Evolutionary conservation across 35 echinoderm and acorn worm genomes (phyloP).

Genomic region (Patiria miniata): DNA sequence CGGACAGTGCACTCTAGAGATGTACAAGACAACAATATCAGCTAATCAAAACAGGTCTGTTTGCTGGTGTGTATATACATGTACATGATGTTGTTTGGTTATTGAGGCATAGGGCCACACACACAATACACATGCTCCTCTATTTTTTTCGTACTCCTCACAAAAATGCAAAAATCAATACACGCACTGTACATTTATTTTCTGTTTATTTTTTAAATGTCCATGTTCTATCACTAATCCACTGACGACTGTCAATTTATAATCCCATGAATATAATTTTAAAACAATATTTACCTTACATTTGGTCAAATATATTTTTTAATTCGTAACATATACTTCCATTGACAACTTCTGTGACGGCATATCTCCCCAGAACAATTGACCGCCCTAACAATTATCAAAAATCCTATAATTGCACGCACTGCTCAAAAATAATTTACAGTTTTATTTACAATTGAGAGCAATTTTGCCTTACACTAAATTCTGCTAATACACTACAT

Average conservation of each 20-base stretch:
- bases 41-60: too few relatives aligned
- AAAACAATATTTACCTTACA: not conserved
- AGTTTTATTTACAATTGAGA: not conserved
- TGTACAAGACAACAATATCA: too few relatives aligned
- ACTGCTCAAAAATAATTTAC: constrained; percentile 26
- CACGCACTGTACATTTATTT: too few relatives aligned
- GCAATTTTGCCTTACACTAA: constrained; percentile 10
- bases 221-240: not conserved
- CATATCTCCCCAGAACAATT: not conserved
- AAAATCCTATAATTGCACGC: constrained; percentile 4
- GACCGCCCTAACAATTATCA: constrained; percentile 1
- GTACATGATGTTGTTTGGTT: too few relatives aligned
- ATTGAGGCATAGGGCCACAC: too few relatives aligned
- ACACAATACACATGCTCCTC: too few relatives aligned
- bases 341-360: not conserved
- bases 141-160: too few relatives aligned
- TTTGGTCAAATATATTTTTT: not conserved
- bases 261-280: not conserved
- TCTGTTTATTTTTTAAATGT: not conserved
- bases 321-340: not conserved
- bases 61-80: too few relatives aligned
- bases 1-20: too few relatives aligned
- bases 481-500: not conserved
- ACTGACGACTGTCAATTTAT: not conserved
- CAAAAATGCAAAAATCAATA: too few relatives aligned